Conservation (phyloP, 2,113 vertebrate genomes). For the Eolophus roseicapilla region DNA sequence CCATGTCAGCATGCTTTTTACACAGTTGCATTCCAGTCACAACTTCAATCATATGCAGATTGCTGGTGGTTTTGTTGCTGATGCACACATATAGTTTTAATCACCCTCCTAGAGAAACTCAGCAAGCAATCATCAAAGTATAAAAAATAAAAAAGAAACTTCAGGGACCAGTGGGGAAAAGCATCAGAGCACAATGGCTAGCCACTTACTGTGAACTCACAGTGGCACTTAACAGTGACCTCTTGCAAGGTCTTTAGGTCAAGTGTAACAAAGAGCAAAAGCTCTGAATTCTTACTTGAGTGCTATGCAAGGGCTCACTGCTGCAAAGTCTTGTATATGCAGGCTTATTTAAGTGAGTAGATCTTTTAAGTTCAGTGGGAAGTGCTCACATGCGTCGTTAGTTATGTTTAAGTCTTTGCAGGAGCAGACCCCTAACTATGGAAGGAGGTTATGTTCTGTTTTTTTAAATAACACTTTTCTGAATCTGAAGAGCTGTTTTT, state of each 20-base stretch:
- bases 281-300: background rate
- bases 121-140: background rate
- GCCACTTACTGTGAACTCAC: slow-evolving; percentile 19
- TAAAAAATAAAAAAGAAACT: slow-evolving; percentile 68
- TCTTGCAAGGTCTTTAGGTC: slow-evolving; percentile 41
- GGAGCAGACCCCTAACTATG: background rate
- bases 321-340: background rate
- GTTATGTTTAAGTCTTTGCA: background rate
- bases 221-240: slow-evolving; percentile 29
- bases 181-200: slow-evolving; percentile 26
- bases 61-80: background rate
- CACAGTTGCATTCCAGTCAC: background rate
- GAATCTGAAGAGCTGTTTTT: slow-evolving; percentile 26
- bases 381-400: background rate
- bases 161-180: slow-evolving; percentile 6
- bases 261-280: slow-evolving; percentile 49
- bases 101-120: background rate
- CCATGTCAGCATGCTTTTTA: background rate
- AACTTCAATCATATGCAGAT: background rate
- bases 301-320: background rate
- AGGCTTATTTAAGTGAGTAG: background rate
- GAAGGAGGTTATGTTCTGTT: slow-evolving; percentile 4
- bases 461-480: slow-evolving; percentile 40
- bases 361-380: slow-evolving; percentile 5
- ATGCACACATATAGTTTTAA: background rate